These are phyloP conservation scores for Unio delphinus DNA, from an alignment of 2,888 invertebrate species.

Conservation along the genomic window DNA sequence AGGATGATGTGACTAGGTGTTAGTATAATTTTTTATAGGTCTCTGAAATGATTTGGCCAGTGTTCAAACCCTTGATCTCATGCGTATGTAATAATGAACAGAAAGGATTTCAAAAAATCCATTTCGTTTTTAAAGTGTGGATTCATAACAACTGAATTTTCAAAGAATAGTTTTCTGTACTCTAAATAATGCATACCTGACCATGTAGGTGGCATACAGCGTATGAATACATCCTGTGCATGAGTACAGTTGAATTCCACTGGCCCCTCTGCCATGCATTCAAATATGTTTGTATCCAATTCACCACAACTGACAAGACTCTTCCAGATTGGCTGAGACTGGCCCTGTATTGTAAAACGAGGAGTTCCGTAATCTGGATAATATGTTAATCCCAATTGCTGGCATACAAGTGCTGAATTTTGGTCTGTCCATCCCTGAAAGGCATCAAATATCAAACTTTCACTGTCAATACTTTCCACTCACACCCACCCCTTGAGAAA, in stretches of 20 bases:
- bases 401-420: conserved; percentile 93
- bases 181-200: conserved; percentile 63
- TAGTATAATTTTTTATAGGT: no score
- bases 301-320: conserved; percentile 92
- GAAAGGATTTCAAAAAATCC: no score
- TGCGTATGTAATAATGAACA: no score
- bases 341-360: conserved; percentile 80
- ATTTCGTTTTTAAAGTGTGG: no score
- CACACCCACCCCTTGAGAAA: no score
- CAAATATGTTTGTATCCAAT: conserved; percentile 90
- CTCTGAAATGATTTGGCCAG: no score
- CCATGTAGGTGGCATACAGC: conserved; percentile 71
- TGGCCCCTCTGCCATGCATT: conserved; percentile 84
- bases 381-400: conserved; percentile 92
- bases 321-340: conserved; percentile 70
- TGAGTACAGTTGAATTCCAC: conserved; percentile 74
- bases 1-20: no score
- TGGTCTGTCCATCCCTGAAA: conserved; percentile 90
- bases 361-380: conserved; percentile 93
- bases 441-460: background rate
- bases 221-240: conserved; percentile 65
- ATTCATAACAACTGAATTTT: no score
- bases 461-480: no score
- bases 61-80: no score
- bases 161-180: no score